A percentile compares a stretch with the other conserved stretches of the same genome.
These are phyloP conservation scores for Drosophila auraria DNA, from an alignment of 1,140 invertebrate species.

Conservation along the genomic window DNA sequence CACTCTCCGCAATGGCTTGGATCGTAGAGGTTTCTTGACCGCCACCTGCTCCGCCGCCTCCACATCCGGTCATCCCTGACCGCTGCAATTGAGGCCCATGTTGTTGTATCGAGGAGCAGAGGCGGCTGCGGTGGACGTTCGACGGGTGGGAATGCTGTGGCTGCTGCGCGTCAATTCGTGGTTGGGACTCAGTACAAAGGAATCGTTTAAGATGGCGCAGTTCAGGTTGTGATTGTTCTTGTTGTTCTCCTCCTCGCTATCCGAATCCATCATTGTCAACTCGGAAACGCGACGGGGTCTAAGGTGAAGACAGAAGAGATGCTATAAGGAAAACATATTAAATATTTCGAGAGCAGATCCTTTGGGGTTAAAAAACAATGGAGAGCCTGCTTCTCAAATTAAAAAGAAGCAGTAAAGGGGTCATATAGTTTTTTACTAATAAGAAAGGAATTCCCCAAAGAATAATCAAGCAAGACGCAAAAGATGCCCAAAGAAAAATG, in stretches of 20 bases:
- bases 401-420: conserved; percentile 10
- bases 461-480: background rate
- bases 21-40: conserved; percentile 39
- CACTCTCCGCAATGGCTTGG: conserved; percentile 53
- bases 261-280: conserved; percentile 69
- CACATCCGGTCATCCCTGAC: conserved; percentile 29
- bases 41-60: conserved; percentile 2
- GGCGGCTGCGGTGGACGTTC: background rate
- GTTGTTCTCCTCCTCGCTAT: conserved; percentile 76
- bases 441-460: background rate
- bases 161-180: conserved; percentile 60
- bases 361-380: background rate
- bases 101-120: conserved; percentile 58
- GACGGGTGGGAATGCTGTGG: conserved; percentile 3
- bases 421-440: background rate
- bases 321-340: background rate
- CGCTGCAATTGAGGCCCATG: conserved; percentile 68
- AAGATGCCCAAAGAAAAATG: background rate
- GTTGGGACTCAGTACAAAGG: conserved; percentile 75
- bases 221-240: conserved; percentile 72
- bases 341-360: background rate
- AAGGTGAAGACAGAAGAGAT: background rate
- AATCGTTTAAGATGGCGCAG: conserved; percentile 82
- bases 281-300: conserved; percentile 74
- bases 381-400: background rate